Percentiles rank a stretch among this genome's conserved stretches.
These are phyloP conservation scores for Megalurothrips usitatus DNA, from an alignment of 2,888 invertebrate genomes.

Conservation along the genomic window DNA sequence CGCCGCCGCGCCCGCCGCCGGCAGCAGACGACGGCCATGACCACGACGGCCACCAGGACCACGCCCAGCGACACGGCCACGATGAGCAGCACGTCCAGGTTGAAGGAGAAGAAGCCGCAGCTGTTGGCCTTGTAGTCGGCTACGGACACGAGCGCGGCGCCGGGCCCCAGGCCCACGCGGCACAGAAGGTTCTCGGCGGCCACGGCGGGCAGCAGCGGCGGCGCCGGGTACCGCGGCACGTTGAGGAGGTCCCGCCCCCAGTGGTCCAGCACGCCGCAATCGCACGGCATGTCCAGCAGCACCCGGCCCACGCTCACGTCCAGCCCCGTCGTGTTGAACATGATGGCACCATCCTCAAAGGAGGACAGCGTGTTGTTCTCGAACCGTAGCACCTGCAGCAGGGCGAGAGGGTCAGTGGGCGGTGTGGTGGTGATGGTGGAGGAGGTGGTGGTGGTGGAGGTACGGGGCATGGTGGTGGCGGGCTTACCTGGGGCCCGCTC, in stretches of 20 bases:
- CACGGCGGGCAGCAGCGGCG: constrained; percentile 33
- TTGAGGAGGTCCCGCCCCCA: constrained; percentile 39
- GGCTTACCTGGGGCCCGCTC: neutral
- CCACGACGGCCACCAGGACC: constrained; percentile 32
- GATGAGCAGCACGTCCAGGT: constrained; percentile 32
- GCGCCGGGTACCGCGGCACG: constrained; percentile 35
- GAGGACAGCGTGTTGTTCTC: constrained; percentile 59
- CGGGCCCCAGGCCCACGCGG: neutral
- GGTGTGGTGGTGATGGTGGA: neutral
- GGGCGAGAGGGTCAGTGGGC: neutral
- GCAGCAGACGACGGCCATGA: constrained; percentile 33
- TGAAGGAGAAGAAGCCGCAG: constrained; percentile 32
- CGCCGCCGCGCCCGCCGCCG: constrained; percentile 34
- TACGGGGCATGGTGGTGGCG: neutral
- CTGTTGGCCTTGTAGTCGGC: constrained; percentile 33
- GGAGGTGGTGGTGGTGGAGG: neutral
- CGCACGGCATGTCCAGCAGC: constrained; percentile 56
- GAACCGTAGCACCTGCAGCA: constrained; percentile 54
- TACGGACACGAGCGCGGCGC: constrained; percentile 30
- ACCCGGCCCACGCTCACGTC: constrained; percentile 56
- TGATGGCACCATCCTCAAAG: constrained; percentile 56
- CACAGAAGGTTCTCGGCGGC: constrained; percentile 33
- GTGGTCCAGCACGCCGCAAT: constrained; percentile 50
- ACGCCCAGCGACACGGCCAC: constrained; percentile 32
- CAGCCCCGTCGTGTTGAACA: constrained; percentile 55